Evolutionary conservation across 2,797 vertebrate species (phyloP), one percentile per base, ranked within the genome.

Genomic region (Manis pentadactyla): DNA sequence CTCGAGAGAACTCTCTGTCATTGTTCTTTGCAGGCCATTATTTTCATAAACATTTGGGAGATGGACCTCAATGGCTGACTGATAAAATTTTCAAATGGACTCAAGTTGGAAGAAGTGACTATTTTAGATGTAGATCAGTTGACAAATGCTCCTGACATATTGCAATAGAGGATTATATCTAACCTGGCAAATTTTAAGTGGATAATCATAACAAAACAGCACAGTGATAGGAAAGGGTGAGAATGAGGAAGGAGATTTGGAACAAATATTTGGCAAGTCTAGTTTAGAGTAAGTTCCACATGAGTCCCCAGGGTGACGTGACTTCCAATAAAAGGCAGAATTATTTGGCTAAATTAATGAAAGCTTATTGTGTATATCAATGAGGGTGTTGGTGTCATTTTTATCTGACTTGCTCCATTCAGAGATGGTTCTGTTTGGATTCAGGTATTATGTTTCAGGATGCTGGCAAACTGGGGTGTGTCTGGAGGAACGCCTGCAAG

Each of bases 71-170:
- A 29, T 57, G n/a, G 13, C 27, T 92, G 17, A 57, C 29, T 64
- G 78, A 53, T 85, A 39, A 75, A 42, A 61, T 55, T 75, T 82
- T 88, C 61, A 49, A 34, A 42, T 85, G 25, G 68, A 39, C 34
- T 66, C 49, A 14, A 23, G 5, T 63, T 87, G 37, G 37, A 49
- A 69, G 11, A 69, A 64, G 12, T 78, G 86, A 79, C 18, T 64
- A 51, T 90, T 95, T 77, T 61, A 87, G n/a, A 34, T 92, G 46
- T 75, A 86, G 34, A 61, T 75, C 61, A 61, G n/a, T 87, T 93
- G 85, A 49, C 17, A 75, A 87, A 84, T 71, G 11, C 31, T 90
- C 5, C 46, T 77, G 64, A 78, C 4, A 73, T 61, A n/a, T 77
- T 94, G 18, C 84, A 69, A 49, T 75, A 85, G 92, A 49, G 21